A percentile compares a stretch with the other conserved stretches of the same genome.
These are phyloP conservation scores for Hydroisotoma schaefferi DNA, from an alignment of 2,888 invertebrate genomes.

Conservation along the genomic window DNA sequence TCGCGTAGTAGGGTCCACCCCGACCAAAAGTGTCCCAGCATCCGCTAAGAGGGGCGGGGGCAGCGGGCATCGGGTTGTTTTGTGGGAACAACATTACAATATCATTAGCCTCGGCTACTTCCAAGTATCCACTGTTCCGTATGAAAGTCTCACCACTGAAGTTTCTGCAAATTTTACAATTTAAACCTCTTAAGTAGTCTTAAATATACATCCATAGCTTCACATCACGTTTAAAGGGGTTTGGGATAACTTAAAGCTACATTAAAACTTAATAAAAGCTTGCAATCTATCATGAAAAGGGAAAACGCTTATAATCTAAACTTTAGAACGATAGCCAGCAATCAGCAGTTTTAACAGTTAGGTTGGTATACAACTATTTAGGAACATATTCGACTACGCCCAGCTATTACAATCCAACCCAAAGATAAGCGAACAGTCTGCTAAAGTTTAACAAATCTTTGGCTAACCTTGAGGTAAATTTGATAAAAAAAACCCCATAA, in stretches of 20 bases:
- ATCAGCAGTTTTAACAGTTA: too few relatives aligned
- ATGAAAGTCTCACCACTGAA: slow-evolving; percentile 21
- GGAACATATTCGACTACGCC: too few relatives aligned
- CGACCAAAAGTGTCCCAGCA: slow-evolving; percentile 3
- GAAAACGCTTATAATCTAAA: too few relatives aligned
- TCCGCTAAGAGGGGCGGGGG: neutral
- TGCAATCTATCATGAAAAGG: too few relatives aligned
- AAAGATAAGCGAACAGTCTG: too few relatives aligned
- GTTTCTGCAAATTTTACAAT: slow-evolving; percentile 6
- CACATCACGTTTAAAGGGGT: neutral
- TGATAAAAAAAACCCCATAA: neutral
- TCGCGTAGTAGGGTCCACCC: neutral
- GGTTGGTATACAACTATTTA: too few relatives aligned
- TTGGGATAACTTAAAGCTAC: neutral
- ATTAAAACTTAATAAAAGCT: too few relatives aligned
- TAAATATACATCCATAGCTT: neutral
- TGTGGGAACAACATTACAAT: slow-evolving; percentile 6
- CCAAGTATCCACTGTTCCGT: slow-evolving; percentile 34
- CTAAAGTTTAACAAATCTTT: too few relatives aligned
- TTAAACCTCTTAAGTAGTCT: neutral
- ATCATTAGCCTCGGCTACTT: slow-evolving; percentile 30
- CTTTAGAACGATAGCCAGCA: too few relatives aligned
- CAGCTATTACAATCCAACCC: too few relatives aligned
- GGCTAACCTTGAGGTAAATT: neutral
- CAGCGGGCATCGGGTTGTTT: too few relatives aligned